phyloP scores from a whole-genome alignment of 2,797 vertebrate genomes.

The Limosa lapponica region DNA sequence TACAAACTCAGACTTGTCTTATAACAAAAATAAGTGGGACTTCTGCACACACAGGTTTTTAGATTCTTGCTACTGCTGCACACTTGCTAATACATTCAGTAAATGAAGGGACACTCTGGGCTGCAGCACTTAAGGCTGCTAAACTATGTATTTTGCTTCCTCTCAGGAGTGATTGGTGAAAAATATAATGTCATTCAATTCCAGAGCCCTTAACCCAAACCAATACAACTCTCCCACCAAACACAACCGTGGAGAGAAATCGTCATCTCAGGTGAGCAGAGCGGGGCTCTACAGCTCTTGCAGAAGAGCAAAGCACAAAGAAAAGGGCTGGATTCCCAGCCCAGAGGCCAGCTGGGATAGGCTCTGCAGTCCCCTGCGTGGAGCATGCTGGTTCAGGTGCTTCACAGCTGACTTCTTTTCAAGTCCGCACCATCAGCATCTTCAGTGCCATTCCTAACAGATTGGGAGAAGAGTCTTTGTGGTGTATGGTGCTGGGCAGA shows the following conservation, averaged over 20 bases:
- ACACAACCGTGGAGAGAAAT: background rate
- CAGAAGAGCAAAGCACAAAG: background rate
- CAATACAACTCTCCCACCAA: background rate
- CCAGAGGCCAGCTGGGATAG: background rate
- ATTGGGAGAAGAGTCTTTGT: background rate
- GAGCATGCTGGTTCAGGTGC: background rate
- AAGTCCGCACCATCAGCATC: background rate
- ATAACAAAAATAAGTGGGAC: constrained; percentile 10
- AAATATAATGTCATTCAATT: background rate
- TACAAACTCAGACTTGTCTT: background rate
- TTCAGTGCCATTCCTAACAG: background rate
- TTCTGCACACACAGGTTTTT: background rate
- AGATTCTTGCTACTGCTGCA: background rate
- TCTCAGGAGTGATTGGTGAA: background rate
- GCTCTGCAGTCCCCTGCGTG: background rate
- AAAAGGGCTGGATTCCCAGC: background rate
- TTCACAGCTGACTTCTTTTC: background rate
- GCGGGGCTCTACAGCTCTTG: background rate
- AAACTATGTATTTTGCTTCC: background rate
- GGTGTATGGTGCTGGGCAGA: background rate
- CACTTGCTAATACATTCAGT: background rate
- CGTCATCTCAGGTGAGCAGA: background rate
- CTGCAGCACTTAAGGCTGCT: background rate
- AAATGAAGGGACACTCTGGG: background rate
- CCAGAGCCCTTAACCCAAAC: background rate